Base-by-base conservation (phyloP, 2,797 vertebrate genomes). In the Aeoliscus strigatus region DNA sequence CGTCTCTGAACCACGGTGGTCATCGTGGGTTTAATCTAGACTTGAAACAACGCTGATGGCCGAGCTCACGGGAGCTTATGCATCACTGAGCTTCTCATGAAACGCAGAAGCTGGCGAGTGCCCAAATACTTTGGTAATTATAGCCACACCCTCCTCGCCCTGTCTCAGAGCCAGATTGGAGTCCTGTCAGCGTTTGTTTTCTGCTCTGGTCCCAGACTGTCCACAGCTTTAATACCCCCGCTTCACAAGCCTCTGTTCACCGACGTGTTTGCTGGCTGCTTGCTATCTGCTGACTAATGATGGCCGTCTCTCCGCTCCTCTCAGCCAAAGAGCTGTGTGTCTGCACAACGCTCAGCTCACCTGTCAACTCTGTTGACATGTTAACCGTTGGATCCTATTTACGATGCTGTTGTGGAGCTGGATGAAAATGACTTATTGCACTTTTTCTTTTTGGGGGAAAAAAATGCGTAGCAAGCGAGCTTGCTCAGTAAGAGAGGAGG, bases 41-140 rank as follows among this genome's bases (percentile, higher is more conserved):
- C 78, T 69, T 66, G 57, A 73, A 77, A 73, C 45, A 68, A 74
- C 73, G 75, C 80, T 74, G 75, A 80, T 61, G 75, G 73, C 45
- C 50, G 45, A 51, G 68, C 65, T 65, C 14, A 47, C 52, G 35
- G 51, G 40, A 59, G 66, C 62, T 66, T 55, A 63, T 49, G 59
- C 66, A 58, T 65, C 65, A 52, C 60, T 28, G 41, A 74, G 67
- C 67, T 51, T 61, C 58, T 73, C 68, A 14, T 77, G 68, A 81
- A 77, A 66, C 43, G 71, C 66, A 66, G n/a, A 64, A 58, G 65
- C 73, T 81, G 81, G 77, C 65, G 3, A 38, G 37, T 42, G 45
- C 64, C 62, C 71, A 76, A 66, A 82, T 82, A 71, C 70, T 66
- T 76, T 57, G 68, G 75, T 80, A 80, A 84, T 84, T 83, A 70